Evolutionary conservation across 2,797 vertebrate genomes (phyloP).

Genomic region (Anguilla anguilla): DNA sequence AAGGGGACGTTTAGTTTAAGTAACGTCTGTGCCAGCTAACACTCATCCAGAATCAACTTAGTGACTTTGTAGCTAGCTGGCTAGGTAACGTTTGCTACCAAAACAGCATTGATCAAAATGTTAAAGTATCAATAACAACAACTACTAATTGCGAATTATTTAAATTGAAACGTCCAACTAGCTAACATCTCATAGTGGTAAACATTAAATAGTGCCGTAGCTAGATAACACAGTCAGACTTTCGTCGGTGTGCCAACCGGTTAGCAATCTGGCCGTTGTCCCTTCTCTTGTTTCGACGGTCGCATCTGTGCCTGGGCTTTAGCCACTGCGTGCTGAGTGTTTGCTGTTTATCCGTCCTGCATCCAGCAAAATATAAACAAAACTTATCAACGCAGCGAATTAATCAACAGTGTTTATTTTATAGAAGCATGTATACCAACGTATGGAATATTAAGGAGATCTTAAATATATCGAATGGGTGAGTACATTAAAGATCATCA

Average conservation of each 20-base stretch:
- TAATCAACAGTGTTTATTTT: background rate
- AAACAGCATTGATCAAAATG: background rate
- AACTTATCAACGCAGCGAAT: background rate
- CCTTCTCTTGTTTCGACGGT: background rate
- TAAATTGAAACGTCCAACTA: background rate
- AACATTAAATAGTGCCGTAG: background rate
- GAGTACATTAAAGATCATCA: conserved; percentile 26
- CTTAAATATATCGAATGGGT: conserved; percentile 68
- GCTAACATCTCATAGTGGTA: background rate
- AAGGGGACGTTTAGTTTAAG: background rate
- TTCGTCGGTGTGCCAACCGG: background rate
- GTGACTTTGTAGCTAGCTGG: background rate
- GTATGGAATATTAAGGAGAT: conserved; percentile 71
- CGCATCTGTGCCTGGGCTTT: background rate
- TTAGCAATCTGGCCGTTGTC: background rate
- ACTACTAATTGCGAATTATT: background rate
- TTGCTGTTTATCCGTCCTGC: background rate
- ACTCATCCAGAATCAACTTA: background rate
- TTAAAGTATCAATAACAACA: background rate
- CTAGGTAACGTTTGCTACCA: background rate
- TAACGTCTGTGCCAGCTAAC: background rate
- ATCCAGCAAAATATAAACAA: background rate
- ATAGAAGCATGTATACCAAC: conserved; percentile 65
- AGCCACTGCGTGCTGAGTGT: background rate
- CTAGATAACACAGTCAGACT: background rate